Percentiles rank a stretch among this genome's conserved stretches.
Evolutionary conservation across 2,797 vertebrate species (phyloP).

Genomic region (Coccyzus lansbergi): DNA sequence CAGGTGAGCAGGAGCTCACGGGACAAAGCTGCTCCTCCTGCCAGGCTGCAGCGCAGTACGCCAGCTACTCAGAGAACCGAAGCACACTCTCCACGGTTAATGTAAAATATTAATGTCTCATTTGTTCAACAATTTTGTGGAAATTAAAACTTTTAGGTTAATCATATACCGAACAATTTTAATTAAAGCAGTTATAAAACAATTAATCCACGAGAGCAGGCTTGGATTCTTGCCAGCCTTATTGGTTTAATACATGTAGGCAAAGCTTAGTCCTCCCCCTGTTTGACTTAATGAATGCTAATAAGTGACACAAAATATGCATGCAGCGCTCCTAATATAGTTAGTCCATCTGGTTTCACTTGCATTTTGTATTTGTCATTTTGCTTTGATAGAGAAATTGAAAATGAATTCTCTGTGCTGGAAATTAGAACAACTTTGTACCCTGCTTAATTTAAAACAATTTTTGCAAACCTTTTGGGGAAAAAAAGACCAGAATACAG

Average conservation of each 20-base stretch:
- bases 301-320: slow-evolving; percentile 83
- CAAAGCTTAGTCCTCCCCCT: slow-evolving; percentile 77
- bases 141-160: slow-evolving; percentile 88
- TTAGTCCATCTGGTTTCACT: slow-evolving; percentile 82
- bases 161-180: slow-evolving; percentile 85
- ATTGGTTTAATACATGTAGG: slow-evolving; percentile 82
- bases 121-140: slow-evolving; percentile 84
- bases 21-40: background rate
- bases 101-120: slow-evolving; percentile 86
- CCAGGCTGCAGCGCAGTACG: background rate
- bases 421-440: slow-evolving; percentile 71
- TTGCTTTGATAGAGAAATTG: slow-evolving; percentile 77
- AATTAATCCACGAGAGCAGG: slow-evolving; percentile 82
- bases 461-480: slow-evolving; percentile 59
- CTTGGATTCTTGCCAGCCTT: slow-evolving; percentile 80
- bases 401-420: slow-evolving; percentile 68
- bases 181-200: slow-evolving; percentile 87
- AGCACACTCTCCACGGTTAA: slow-evolving; percentile 71
- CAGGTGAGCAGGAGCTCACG: background rate
- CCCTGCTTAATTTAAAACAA: slow-evolving; percentile 63
- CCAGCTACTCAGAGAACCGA: slow-evolving; percentile 46
- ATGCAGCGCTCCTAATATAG: slow-evolving; percentile 77
- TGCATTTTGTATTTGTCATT: slow-evolving; percentile 80
- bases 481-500: slow-evolving; percentile 28
- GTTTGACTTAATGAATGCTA: slow-evolving; percentile 85